Percentiles rank a stretch among this genome's conserved stretches.
Conservation (phyloP, 2,888 invertebrate genomes). For the Dicycla oo region DNA sequence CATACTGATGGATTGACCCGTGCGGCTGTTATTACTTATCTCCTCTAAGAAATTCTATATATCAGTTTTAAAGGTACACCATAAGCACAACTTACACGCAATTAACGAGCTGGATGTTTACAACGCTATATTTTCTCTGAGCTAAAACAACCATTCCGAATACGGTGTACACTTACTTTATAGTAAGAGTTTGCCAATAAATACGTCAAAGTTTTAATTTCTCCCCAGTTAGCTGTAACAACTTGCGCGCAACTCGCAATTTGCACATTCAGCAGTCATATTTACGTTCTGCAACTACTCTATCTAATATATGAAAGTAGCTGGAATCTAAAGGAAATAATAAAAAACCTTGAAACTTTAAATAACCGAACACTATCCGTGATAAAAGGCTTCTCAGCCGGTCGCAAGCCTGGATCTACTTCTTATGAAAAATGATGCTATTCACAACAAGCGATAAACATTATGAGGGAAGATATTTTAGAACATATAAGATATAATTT, state of each 20-base stretch:
- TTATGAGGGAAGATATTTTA: constrained; percentile 13
- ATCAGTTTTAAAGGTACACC: neutral
- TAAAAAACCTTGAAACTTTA: constrained; percentile 67
- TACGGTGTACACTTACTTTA: neutral
- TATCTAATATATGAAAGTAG: constrained; percentile 29
- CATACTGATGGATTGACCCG: too few relatives aligned
- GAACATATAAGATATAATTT: constrained; percentile 20
- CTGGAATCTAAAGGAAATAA: constrained; percentile 37
- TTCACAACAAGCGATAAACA: constrained; percentile 40
- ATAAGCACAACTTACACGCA: neutral
- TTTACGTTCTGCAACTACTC: constrained; percentile 22
- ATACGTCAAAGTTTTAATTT: constrained; percentile 51
- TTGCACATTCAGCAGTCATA: constrained; percentile 23
- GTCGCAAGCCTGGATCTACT: constrained; percentile 67
- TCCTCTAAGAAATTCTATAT: too few relatives aligned
- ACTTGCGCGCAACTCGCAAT: constrained; percentile 32
- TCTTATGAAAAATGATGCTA: constrained; percentile 61
- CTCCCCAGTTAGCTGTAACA: constrained; percentile 36
- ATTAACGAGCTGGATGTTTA: neutral
- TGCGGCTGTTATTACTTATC: too few relatives aligned
- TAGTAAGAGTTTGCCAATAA: constrained; percentile 41
- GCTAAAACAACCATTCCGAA: constrained; percentile 16
- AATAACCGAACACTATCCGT: constrained; percentile 63
- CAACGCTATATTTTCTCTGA: constrained; percentile 2
- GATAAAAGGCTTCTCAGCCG: constrained; percentile 75